A percentile compares a stretch with the other conserved stretches of the same genome.
Evolutionary conservation across 2,113 vertebrate genomes (phyloP).

Genomic region (Hylia prasina): DNA sequence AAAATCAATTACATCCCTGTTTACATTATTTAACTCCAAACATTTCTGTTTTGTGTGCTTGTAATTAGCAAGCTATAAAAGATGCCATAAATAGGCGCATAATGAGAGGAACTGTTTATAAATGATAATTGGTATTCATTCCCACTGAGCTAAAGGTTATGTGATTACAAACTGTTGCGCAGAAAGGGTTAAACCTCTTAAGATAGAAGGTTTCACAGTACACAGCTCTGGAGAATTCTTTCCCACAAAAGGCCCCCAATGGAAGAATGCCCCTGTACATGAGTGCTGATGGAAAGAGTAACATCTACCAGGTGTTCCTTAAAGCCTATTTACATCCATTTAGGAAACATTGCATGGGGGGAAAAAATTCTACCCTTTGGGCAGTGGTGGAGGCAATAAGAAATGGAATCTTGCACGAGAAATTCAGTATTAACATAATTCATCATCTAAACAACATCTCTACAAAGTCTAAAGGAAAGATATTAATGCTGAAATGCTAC

Average conservation of each 20-base stretch:
- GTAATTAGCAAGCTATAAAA: conserved; percentile 73
- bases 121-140: conserved; percentile 64
- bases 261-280: background rate
- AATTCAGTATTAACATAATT: background rate
- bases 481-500: background rate
- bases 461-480: background rate
- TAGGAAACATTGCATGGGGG: background rate
- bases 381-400: background rate
- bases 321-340: background rate
- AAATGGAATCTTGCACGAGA: background rate
- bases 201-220: background rate
- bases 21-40: conserved; percentile 72
- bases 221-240: background rate
- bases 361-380: background rate
- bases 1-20: conserved; percentile 66
- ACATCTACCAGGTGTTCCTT: background rate
- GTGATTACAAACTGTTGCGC: background rate
- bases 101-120: conserved; percentile 64
- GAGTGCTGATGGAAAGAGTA: background rate
- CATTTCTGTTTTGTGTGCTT: conserved; percentile 61
- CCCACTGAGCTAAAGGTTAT: conserved; percentile 53
- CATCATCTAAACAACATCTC: background rate
- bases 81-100: conserved; percentile 59
- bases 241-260: background rate
- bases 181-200: conserved; percentile 52